Base-by-base conservation (phyloP, 2,888 invertebrate species). In the Chrysodeixis includens region DNA sequence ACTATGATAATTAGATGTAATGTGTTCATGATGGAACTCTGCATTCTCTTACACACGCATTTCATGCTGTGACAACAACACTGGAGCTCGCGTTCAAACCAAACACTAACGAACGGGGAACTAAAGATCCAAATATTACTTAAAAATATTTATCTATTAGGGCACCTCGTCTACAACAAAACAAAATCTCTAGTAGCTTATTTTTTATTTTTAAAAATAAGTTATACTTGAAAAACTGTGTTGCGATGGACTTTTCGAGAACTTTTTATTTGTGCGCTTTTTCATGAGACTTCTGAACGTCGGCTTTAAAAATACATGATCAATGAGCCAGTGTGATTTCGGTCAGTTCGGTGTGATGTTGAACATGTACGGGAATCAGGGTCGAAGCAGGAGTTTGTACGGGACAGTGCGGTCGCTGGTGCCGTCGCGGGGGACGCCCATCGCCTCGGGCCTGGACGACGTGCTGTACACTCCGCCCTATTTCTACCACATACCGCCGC, bases 1-100 rank as follows among this genome's bases (percentile, higher is more conserved):
- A 93, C 83, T 92, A 92, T 93, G 91, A 92, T 93, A 93, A 94
- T 93, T 92, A 90, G 80, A 91, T 90, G 89, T 88, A 90, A 89
- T 84, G 89, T 89, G 90, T 83, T 85, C 91, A 89, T 85, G 83
- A 85, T 86, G 83, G 88, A 84, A 86, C 86, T 82, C 86, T 83
- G 81, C 88, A 86, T 86, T 86, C 83, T 83, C 76, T 30, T 62
- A 62, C 74, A 78, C 83, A 88, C 89, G 86, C 91, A 90, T 86
- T 90, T 83, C 87, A 86, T 83, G 84, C 82, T 61, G 86, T 82
- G 85, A 84, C 83, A 83, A 85, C 82, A 76, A 71, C 52, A 76
- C 82, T 66, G 81, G 76, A 82, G 79, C 82, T 77, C 88, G 90
- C 88, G 87, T 88, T 83, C 84, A 81, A 80, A 71, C 67, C 14